Conservation (phyloP, 2,797 vertebrate genomes). For the Sebastes reedi region DNA sequence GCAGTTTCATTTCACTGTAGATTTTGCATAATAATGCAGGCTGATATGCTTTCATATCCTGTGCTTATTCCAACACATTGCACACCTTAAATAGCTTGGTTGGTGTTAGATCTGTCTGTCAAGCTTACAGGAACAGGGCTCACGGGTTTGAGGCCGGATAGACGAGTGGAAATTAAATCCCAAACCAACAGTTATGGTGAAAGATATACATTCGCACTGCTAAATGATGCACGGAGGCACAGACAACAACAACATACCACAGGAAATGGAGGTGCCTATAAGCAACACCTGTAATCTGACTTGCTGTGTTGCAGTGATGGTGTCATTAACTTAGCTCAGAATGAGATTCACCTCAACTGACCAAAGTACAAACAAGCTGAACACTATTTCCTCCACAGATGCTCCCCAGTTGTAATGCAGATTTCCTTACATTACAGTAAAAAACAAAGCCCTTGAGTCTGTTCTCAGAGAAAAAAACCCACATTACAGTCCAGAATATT, state of each 20-base stretch:
- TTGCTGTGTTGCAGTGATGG: background rate
- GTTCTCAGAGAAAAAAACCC: background rate
- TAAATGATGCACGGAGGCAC: slow-evolving; percentile 1
- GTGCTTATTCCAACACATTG: slow-evolving; percentile 22
- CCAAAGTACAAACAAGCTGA: background rate
- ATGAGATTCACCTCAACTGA: background rate
- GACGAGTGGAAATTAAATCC: slow-evolving; percentile 44
- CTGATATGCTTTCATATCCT: slow-evolving; percentile 56
- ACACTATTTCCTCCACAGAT: background rate
- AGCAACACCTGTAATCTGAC: background rate
- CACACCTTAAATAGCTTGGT: slow-evolving; percentile 33
- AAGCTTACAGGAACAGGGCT: slow-evolving; percentile 29
- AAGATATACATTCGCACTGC: slow-evolving; percentile 6
- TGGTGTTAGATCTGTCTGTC: slow-evolving; percentile 44
- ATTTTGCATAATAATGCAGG: slow-evolving; percentile 32
- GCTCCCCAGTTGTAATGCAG: background rate
- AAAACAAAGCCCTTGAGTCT: background rate
- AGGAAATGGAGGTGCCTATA: slow-evolving; percentile 13
- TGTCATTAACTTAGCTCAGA: slow-evolving; percentile 1
- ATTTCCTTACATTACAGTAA: background rate
- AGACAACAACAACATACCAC: background rate
- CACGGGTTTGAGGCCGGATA: slow-evolving; percentile 10
- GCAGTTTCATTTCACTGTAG: slow-evolving; percentile 27
- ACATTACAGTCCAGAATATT: background rate
- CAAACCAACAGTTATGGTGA: slow-evolving; percentile 4